Evolutionary conservation across 2,113 vertebrate species (phyloP).

Genomic region (Excalfactoria chinensis): DNA sequence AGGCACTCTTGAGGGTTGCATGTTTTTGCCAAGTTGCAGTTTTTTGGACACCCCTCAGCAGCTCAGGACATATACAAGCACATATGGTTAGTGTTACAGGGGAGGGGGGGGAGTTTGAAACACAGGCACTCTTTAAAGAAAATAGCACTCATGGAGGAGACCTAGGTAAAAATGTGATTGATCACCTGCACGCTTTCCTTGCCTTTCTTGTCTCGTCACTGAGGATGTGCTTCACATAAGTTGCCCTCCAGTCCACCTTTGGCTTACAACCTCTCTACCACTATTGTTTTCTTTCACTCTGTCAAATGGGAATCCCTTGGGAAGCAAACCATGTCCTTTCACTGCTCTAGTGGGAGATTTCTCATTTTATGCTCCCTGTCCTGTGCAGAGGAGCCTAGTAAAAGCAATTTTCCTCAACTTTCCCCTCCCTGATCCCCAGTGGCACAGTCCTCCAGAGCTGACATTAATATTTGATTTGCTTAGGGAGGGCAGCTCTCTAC

Average conservation of each 20-base stretch:
- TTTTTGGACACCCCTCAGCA: neutral
- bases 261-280: neutral
- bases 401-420: neutral
- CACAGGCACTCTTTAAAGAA: neutral
- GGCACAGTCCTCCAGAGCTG: neutral
- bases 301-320: neutral
- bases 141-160: neutral
- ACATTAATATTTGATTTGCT: neutral
- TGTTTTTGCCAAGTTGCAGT: slow-evolving; percentile 16
- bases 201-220: neutral
- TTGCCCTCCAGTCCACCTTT: neutral
- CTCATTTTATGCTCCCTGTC: neutral
- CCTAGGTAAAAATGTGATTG: neutral
- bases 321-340: neutral
- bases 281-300: slow-evolving; percentile 50
- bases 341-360: neutral
- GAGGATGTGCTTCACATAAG: slow-evolving; percentile 5
- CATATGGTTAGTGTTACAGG: neutral
- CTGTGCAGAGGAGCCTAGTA: neutral
- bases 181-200: neutral
- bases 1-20: neutral
- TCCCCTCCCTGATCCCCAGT: neutral
- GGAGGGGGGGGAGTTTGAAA: slow-evolving; percentile 15
- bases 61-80: neutral
- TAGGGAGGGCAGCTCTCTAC: neutral